These are phyloP conservation scores for Asarcornis scutulata DNA, from an alignment of 2,113 vertebrate species.

Conservation along the genomic window DNA sequence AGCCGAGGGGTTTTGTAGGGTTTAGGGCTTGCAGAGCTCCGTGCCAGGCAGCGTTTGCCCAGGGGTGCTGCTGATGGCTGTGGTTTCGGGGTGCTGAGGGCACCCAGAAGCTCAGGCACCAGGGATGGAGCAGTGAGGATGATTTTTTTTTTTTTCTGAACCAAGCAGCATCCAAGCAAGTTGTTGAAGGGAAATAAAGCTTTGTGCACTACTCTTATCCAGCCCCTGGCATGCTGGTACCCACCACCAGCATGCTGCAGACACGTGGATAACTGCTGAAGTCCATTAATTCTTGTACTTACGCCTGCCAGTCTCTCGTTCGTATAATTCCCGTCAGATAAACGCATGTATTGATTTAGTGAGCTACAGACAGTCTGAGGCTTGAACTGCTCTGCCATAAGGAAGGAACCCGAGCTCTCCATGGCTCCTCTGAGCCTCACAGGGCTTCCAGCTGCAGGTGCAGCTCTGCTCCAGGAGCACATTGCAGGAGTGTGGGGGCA, in stretches of 20 bases:
- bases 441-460: fast-evolving
- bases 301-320: not conserved
- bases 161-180: not conserved
- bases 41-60: no score
- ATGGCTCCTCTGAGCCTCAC: not conserved
- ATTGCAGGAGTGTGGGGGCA: not conserved
- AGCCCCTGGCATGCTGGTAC: not conserved
- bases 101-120: no score
- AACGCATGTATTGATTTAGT: not conserved
- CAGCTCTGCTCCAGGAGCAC: not conserved
- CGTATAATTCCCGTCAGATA: not conserved
- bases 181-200: not conserved
- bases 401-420: not conserved
- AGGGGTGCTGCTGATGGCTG: no score
- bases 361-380: not conserved
- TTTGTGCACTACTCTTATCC: not conserved
- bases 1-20: no score
- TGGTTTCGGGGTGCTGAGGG: no score
- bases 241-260: not conserved
- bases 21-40: no score
- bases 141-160: not conserved
- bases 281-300: not conserved
- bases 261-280: not conserved
- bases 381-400: not conserved
- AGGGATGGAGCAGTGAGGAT: no score